phyloP scores from a whole-genome alignment of 92 coral and sea anemone species.

The Umimayanthus chanpuru region DNA sequence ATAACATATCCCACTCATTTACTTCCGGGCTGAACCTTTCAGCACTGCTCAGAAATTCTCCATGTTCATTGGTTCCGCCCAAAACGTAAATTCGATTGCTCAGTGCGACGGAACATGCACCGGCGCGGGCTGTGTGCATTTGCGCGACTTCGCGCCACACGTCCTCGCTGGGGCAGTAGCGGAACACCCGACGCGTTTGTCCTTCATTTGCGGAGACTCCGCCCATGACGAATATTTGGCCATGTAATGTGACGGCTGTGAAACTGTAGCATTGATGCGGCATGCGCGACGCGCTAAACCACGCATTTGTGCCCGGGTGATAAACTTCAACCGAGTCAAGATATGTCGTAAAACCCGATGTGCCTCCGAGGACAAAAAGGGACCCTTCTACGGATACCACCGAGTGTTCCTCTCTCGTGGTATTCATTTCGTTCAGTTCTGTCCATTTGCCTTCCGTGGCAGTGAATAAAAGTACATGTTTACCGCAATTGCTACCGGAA shows the following conservation, averaged over 20 bases:
- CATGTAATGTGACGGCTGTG: constrained; percentile 18
- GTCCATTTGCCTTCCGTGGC: constrained; percentile 3
- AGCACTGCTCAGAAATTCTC: constrained; percentile 17
- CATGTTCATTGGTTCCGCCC: constrained; percentile 37
- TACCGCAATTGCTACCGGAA: not conserved
- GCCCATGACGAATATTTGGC: constrained; percentile 11
- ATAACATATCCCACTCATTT: constrained; percentile 41
- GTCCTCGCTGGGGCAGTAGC: constrained; percentile 2
- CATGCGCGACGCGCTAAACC: constrained; percentile 12
- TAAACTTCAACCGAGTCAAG: constrained; percentile 17
- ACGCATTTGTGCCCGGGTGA: not conserved
- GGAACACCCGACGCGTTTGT: constrained; percentile 10
- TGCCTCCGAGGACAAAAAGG: constrained; percentile 13
- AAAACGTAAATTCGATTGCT: constrained; percentile 45
- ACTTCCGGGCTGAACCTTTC: constrained; percentile 18
- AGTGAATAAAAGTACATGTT: not conserved
- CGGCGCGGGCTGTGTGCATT: constrained; percentile 47
- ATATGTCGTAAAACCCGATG: constrained; percentile 10
- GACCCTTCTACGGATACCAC: constrained; percentile 7
- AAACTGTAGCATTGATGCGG: constrained; percentile 20
- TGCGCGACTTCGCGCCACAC: constrained; percentile 40
- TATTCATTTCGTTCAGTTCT: not conserved
- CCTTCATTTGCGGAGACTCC: constrained; percentile 25
- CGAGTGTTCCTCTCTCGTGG: constrained; percentile 11
- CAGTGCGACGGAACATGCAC: constrained; percentile 52